phyloP scores from a whole-genome alignment of 1,140 invertebrate genomes.

The Trichonephila clavipes region DNA sequence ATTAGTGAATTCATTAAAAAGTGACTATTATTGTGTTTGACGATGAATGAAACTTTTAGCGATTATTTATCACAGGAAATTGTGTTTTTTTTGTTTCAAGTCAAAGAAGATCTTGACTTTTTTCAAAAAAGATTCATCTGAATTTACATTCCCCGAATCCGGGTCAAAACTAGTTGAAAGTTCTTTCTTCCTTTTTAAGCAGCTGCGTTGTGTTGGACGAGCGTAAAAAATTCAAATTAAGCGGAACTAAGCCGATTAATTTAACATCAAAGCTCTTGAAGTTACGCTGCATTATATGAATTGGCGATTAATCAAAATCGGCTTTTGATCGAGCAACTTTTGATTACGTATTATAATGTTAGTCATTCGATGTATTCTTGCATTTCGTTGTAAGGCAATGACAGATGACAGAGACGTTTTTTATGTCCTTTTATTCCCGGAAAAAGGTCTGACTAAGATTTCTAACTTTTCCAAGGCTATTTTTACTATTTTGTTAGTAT shows the following conservation, averaged over 20 bases:
- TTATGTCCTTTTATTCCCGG: too few relatives aligned
- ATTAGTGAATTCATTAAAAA: neutral
- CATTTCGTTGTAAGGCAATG: neutral
- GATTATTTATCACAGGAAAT: neutral
- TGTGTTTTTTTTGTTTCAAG: neutral
- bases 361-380: neutral
- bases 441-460: too few relatives aligned
- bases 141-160: neutral
- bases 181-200: neutral
- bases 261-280: neutral
- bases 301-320: neutral
- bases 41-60: neutral
- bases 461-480: too few relatives aligned
- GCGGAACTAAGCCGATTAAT: conserved; percentile 4
- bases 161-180: neutral
- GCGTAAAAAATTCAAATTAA: conserved; percentile 37
- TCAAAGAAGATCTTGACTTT: neutral
- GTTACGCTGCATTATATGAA: neutral
- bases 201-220: neutral
- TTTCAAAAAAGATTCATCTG: neutral
- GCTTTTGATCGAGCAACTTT: neutral
- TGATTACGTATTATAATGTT: neutral
- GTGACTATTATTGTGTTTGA: neutral
- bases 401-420: too few relatives aligned
- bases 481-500: too few relatives aligned